Evolutionary conservation across 2,888 invertebrate genomes (phyloP).

Genomic region (Troides helena): DNA sequence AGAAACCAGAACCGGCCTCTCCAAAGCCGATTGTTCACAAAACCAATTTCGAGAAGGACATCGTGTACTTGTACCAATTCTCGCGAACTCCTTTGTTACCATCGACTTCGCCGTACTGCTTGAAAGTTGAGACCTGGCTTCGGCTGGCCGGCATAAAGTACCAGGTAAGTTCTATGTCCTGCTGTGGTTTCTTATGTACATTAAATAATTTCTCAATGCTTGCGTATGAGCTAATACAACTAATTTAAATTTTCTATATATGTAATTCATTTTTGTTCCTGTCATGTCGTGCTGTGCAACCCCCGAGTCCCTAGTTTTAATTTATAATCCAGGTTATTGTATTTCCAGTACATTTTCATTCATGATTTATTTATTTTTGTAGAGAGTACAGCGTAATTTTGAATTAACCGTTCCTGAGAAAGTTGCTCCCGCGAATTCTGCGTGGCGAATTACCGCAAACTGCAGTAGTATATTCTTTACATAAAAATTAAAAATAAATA

Average conservation of each 20-base stretch:
- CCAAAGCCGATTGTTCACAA: slow-evolving; percentile 92
- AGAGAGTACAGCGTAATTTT: slow-evolving; percentile 1
- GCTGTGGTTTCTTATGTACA: neutral
- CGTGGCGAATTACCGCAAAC: slow-evolving; percentile 34
- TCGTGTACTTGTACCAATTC: slow-evolving; percentile 96
- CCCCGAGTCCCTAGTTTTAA: slow-evolving; percentile 1
- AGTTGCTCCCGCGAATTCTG: slow-evolving; percentile 40
- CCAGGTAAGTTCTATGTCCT: slow-evolving; percentile 85
- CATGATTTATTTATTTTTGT: neutral
- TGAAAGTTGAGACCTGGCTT: slow-evolving; percentile 98
- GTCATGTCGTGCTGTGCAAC: slow-evolving; percentile 22
- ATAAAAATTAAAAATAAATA: neutral
- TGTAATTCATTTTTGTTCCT: slow-evolving; percentile 24
- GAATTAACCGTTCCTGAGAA: neutral
- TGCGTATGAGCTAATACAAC: slow-evolving; percentile 37
- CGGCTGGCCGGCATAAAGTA: slow-evolving; percentile 94
- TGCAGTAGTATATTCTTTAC: neutral
- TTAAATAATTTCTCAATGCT: slow-evolving; percentile 34
- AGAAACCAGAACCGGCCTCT: slow-evolving; percentile 83
- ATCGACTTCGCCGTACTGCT: slow-evolving; percentile 94
- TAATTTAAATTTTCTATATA: slow-evolving; percentile 13
- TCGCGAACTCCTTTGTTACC: slow-evolving; percentile 94
- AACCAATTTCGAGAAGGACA: slow-evolving; percentile 93
- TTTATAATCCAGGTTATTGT: neutral
- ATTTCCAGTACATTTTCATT: slow-evolving; percentile 3